Conservation (phyloP, 1,140 invertebrate species). For the Formica selysi region DNA sequence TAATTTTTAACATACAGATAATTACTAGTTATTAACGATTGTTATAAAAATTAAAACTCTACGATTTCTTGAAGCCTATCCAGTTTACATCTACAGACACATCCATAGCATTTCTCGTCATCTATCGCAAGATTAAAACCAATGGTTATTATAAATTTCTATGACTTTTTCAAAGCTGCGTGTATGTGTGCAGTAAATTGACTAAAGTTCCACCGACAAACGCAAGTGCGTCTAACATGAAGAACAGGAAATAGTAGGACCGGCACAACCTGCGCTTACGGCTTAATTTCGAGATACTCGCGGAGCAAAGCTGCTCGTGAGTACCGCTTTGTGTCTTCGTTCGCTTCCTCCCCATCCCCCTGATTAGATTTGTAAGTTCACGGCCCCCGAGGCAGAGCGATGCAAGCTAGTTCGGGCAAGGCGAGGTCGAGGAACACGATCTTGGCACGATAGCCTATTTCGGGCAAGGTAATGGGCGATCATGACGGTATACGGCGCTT, state of each 20-base stretch:
- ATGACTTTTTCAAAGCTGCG: neutral
- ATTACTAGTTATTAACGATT: neutral
- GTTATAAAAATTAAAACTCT: neutral
- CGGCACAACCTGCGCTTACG: neutral
- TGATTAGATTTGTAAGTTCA: conserved; percentile 74
- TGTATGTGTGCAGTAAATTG: neutral
- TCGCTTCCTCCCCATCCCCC: neutral
- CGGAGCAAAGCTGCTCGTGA: conserved; percentile 43
- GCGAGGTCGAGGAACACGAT: conserved; percentile 62
- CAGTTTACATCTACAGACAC: neutral
- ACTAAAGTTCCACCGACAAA: neutral
- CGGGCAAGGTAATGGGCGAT: conserved; percentile 77
- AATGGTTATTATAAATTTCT: neutral
- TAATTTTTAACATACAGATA: too few species aligned
- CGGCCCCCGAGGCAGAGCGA: conserved; percentile 31
- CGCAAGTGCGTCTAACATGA: neutral
- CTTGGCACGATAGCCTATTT: conserved; percentile 79
- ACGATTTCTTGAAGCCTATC: neutral
- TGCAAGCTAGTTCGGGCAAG: conserved; percentile 26
- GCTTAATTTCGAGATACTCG: conserved; percentile 58
- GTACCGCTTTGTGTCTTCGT: conserved; percentile 66
- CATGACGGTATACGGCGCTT: conserved; percentile 64
- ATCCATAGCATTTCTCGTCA: neutral
- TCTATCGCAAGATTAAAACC: neutral
- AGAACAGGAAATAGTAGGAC: neutral